A percentile compares a stretch with the other conserved stretches of the same genome.
phyloP scores from a whole-genome alignment of 2,113 vertebrate species.

The Anser brachyrhynchus region DNA sequence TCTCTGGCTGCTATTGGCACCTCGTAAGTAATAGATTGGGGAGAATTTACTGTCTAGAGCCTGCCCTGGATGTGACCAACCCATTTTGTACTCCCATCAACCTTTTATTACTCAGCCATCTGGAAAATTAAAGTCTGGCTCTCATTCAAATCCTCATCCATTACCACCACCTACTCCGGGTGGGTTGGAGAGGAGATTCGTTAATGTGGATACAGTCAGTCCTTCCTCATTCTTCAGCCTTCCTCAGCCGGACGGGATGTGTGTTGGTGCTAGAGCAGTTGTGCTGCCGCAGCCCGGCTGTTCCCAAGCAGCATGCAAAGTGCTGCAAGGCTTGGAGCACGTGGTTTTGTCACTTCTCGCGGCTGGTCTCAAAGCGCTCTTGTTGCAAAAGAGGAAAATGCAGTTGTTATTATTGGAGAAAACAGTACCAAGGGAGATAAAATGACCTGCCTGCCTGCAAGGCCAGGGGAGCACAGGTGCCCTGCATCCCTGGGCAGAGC shows the following conservation, averaged over 20 bases:
- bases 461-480: not conserved
- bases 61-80: constrained; percentile 41
- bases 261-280: not conserved
- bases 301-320: not conserved
- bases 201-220: not conserved
- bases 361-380: not conserved
- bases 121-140: constrained; percentile 73
- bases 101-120: constrained; percentile 58
- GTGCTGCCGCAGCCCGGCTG: not conserved
- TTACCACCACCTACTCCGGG: constrained; percentile 9
- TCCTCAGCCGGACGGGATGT: not conserved
- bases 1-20: constrained; percentile 92
- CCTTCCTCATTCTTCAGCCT: not conserved
- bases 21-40: constrained; percentile 84
- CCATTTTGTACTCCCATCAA: constrained; percentile 54
- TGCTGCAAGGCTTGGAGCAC: fast-evolving
- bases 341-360: not conserved
- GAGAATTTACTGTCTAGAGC: constrained; percentile 26
- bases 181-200: not conserved
- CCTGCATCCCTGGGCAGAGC: not conserved
- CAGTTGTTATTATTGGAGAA: not conserved
- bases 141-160: constrained; percentile 29
- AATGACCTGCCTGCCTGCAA: not conserved
- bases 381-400: not conserved
- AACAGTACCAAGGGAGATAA: not conserved